These are phyloP conservation scores for Leptoclinus maculatus DNA, from an alignment of 2,797 vertebrate genomes.

Conservation along the genomic window DNA sequence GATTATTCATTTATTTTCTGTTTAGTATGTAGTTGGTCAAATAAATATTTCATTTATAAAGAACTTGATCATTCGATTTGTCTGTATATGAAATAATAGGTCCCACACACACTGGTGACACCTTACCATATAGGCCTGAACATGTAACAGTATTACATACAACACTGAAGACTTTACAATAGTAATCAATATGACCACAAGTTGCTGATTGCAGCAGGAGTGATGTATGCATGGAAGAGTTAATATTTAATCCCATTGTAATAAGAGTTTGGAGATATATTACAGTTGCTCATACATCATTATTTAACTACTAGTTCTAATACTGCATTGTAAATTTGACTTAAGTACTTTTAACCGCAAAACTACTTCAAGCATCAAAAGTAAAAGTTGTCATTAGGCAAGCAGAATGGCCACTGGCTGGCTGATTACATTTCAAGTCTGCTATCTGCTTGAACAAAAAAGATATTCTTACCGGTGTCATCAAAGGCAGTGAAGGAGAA, in stretches of 20 bases:
- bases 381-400: neutral
- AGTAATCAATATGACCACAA: neutral
- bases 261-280: too few species aligned
- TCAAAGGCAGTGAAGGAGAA: conserved; percentile 83
- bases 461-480: conserved; percentile 83
- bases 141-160: neutral
- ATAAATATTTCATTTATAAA: too few species aligned
- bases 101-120: neutral
- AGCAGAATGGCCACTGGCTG: neutral
- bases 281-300: neutral
- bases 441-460: too few species aligned
- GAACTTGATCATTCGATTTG: too few species aligned
- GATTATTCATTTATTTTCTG: too few species aligned
- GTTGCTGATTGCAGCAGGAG: neutral
- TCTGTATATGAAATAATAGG: too few species aligned
- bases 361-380: neutral
- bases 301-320: neutral
- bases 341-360: neutral
- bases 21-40: too few species aligned
- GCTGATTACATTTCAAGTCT: neutral
- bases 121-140: neutral
- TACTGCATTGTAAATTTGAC: neutral
- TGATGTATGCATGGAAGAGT: neutral
- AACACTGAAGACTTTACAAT: neutral
- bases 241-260: neutral